Conservation (phyloP, 2,797 vertebrate genomes). For the Phylloscopus collybita region DNA sequence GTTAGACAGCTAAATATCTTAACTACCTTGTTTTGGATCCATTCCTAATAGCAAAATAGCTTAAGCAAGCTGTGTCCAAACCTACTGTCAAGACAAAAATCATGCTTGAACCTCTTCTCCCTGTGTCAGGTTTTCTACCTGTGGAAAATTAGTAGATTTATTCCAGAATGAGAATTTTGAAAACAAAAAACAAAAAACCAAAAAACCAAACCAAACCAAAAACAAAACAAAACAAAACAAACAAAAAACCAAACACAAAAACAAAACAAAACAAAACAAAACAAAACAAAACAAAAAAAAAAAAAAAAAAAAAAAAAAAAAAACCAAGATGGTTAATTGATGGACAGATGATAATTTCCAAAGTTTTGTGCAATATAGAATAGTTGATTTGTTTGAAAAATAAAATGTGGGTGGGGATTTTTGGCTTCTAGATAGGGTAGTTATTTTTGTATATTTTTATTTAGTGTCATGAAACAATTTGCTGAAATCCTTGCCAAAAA, state of each 20-base stretch:
- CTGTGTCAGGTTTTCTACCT: background rate
- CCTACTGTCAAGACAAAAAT: background rate
- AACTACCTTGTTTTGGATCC: background rate
- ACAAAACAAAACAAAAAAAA: background rate
- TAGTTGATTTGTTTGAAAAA: background rate
- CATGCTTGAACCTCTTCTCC: background rate
- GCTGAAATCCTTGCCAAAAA: background rate
- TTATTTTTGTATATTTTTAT: background rate
- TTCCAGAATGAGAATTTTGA: background rate
- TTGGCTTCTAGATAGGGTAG: background rate
- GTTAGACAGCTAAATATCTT: background rate
- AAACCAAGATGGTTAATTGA: background rate
- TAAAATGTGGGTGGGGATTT: accelerated
- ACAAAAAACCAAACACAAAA: background rate
- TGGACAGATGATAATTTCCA: background rate
- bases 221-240: background rate
- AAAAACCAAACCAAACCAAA: too few species aligned
- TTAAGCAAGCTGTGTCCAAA: background rate
- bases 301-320: background rate
- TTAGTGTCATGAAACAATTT: background rate
- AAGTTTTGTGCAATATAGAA: background rate
- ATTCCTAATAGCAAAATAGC: background rate
- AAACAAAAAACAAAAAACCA: background rate
- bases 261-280: background rate
- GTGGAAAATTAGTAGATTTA: background rate